Evolutionary conservation across 2,888 invertebrate genomes (phyloP), one percentile per base, ranked within the genome.

Genomic region (Lypha dubia): DNA sequence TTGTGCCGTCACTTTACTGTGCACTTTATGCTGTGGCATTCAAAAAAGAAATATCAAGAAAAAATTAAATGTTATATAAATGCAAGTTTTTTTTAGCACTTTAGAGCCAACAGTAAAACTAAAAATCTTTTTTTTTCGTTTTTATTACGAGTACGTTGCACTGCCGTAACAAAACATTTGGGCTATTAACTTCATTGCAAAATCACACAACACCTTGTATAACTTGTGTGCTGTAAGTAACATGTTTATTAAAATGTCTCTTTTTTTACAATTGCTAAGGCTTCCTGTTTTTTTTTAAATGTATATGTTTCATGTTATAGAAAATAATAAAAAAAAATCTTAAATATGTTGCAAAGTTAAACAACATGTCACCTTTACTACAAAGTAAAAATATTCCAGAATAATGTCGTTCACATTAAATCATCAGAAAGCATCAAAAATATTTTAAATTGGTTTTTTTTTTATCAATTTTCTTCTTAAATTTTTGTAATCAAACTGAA

Each of bases 1-100:
- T 81, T 81, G 84, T n/a, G 74, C 73, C 84, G 63, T 79, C 81
- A 81, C 65, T 84, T 81, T 70, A 84, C 70, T 58, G 44, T 73
- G 74, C 77, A 84, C 56, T 77, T 81, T 68, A 11, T 38, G 20
- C 11, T 68, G 20, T 70, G 15, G 46, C 65, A 73, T 28, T n/a
- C n/a, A 49, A 67, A 71, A 71, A 38, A 49, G 3, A 71, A 35
- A 24, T 58, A 44, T 3, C 44, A 3, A 56, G 46, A 67, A 62
- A 44, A 20, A 11, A 17, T 1, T 53, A 15, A 32, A 4, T 28
- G 74, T n/a, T 65, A 65, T 41, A 32, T 73, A 74, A 71, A 60
- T 70, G 74, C 68, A 74, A 70, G n/a, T n/a, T n/a, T n/a, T 77
- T 79, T 75, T 67, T 60, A 73, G 28, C 51, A 67, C 24, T 46